Evolutionary conservation across 2,797 vertebrate species (phyloP).

Genomic region (Carapus acus): DNA sequence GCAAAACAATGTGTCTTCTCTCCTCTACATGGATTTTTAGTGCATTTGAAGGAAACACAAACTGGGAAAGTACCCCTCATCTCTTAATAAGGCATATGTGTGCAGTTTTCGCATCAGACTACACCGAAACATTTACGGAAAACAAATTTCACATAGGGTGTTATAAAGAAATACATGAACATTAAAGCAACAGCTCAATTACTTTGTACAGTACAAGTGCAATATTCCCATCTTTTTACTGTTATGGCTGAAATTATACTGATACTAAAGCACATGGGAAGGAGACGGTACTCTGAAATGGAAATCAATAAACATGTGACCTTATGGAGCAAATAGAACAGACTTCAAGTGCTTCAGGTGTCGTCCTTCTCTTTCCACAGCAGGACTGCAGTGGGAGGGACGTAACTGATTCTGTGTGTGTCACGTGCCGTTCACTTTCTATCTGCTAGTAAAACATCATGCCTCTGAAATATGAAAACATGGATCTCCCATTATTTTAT

Average conservation of each 20-base stretch:
- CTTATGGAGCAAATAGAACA: constrained; percentile 51
- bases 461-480: constrained; percentile 42
- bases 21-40: constrained; percentile 43
- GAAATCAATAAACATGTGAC: constrained; percentile 34
- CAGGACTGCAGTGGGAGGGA: constrained; percentile 30
- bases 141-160: constrained; percentile 10
- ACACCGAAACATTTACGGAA: constrained; percentile 37
- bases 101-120: constrained; percentile 58
- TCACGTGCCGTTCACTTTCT: constrained; percentile 30
- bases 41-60: constrained; percentile 48
- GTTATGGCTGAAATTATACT: constrained; percentile 19
- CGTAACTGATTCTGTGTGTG: constrained; percentile 22
- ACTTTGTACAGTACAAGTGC: neutral
- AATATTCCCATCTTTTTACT: neutral
- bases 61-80: constrained; percentile 32
- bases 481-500: constrained; percentile 15
- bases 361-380: constrained; percentile 36
- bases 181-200: constrained; percentile 15
- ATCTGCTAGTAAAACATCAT: too few species aligned
- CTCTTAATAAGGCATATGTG: constrained; percentile 65
- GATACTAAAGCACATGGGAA: constrained; percentile 44
- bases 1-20: constrained; percentile 28
- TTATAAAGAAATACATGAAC: constrained; percentile 18
- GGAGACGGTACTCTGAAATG: constrained; percentile 14
- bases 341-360: constrained; percentile 48